Percentiles rank a stretch among this genome's conserved stretches.
Conservation (phyloP, 1,140 invertebrate genomes). For the Panagrolaimus sp. region DNA sequence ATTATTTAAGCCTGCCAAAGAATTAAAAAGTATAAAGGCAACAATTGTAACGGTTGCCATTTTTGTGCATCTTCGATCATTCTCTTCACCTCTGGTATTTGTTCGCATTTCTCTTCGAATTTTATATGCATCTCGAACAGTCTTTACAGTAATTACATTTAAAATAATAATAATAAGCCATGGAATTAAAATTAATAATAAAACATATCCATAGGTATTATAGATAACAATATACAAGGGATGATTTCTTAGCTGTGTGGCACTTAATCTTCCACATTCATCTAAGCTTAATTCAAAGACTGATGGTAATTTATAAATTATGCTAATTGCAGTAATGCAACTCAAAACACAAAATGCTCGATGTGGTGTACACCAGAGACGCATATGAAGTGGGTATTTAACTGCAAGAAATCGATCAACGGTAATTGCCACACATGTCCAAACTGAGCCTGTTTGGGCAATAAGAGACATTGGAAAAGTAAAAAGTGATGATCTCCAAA, state of each 20-base stretch:
- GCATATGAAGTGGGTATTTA: slow-evolving; percentile 44
- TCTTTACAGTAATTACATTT: slow-evolving; percentile 36
- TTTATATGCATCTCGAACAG: slow-evolving; percentile 16
- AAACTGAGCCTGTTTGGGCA: slow-evolving; percentile 52
- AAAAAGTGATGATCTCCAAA: slow-evolving; percentile 51
- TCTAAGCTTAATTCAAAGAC: slow-evolving; percentile 52
- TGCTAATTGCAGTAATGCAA: slow-evolving; percentile 13
- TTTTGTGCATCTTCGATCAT: slow-evolving; percentile 49
- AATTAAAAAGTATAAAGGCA: slow-evolving; percentile 55
- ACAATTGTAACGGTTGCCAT: slow-evolving; percentile 54
- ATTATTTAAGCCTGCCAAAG: slow-evolving; percentile 51
- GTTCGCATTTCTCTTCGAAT: not conserved
- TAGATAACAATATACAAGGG: slow-evolving; percentile 49
- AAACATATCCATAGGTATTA: slow-evolving; percentile 56
- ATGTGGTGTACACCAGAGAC: slow-evolving; percentile 30
- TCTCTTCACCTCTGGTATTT: slow-evolving; percentile 5
- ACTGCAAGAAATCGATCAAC: slow-evolving; percentile 56
- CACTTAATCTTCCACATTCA: slow-evolving; percentile 49
- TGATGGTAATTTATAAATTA: slow-evolving; percentile 52
- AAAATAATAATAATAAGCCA: slow-evolving; percentile 55
- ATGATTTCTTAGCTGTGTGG: slow-evolving; percentile 43
- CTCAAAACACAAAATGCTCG: slow-evolving; percentile 21
- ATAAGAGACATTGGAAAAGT: slow-evolving; percentile 54
- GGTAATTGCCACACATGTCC: slow-evolving; percentile 58
- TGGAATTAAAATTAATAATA: slow-evolving; percentile 49